Percentiles rank a stretch among this genome's conserved stretches.
These are phyloP conservation scores for Tenebrosternarchus preto DNA, from an alignment of 2,113 vertebrate genomes.

Conservation along the genomic window DNA sequence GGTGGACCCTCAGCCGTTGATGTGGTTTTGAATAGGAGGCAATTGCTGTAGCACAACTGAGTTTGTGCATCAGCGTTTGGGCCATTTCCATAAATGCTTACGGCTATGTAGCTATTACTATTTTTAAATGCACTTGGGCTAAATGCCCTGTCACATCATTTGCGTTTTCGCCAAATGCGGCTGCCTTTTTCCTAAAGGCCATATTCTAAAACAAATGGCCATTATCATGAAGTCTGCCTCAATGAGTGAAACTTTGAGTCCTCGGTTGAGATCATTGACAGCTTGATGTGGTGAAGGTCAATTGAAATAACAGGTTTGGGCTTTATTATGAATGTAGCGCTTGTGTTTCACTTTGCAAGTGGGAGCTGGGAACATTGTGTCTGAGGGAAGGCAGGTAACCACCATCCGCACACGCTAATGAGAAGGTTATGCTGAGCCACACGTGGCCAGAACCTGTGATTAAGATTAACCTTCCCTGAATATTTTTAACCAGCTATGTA, in stretches of 20 bases:
- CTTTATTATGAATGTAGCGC: conserved; percentile 78
- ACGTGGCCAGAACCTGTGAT: conserved; percentile 78
- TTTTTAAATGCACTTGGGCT: conserved; percentile 74
- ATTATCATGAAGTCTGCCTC: conserved; percentile 77
- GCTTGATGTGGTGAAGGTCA: conserved; percentile 83
- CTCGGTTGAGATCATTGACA: conserved; percentile 83
- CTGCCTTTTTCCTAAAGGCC: conserved; percentile 64
- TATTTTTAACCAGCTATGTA: conserved; percentile 53
- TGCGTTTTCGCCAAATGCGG: conserved; percentile 60
- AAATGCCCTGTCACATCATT: conserved; percentile 79
- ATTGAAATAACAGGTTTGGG: conserved; percentile 85
- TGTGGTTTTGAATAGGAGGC: conserved; percentile 50
- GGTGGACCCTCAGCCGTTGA: conserved; percentile 45
- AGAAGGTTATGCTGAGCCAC: conserved; percentile 78
- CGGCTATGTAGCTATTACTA: conserved; percentile 74
- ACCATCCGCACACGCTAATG: conserved; percentile 67
- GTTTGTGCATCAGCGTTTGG: conserved; percentile 71
- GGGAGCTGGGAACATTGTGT: conserved; percentile 66
- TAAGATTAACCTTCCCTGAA: conserved; percentile 75
- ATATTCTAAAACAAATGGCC: conserved; percentile 75
- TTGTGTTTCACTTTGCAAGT: conserved; percentile 69
- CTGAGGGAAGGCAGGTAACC: conserved; percentile 57
- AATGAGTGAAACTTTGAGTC: conserved; percentile 70
- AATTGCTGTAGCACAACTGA: conserved; percentile 55
- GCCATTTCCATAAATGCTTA: conserved; percentile 82